phyloP scores from a whole-genome alignment of 2,888 invertebrate genomes.

The Octodonta nipae region DNA sequence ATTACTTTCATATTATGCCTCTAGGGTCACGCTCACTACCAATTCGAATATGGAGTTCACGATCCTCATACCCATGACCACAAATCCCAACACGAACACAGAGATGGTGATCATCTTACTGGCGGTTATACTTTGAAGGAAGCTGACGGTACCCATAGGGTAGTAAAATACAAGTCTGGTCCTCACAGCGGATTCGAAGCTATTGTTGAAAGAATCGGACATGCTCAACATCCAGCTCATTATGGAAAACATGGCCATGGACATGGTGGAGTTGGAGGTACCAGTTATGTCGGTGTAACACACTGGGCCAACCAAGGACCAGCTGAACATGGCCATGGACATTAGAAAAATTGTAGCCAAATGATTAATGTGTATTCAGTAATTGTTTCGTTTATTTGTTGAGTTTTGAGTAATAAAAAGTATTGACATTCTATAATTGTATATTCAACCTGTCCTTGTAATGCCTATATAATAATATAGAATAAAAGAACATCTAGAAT shows the following conservation, averaged over 20 bases:
- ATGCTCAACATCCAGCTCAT: conserved; percentile 21
- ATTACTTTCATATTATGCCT: too few species aligned
- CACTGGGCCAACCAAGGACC: conserved; percentile 17
- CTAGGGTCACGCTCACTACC: conserved; percentile 22
- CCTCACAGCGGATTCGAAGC: conserved; percentile 21
- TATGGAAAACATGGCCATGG: conserved; percentile 15
- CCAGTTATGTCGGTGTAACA: conserved; percentile 20
- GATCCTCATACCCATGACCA: conserved; percentile 33
- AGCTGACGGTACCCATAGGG: conserved; percentile 31
- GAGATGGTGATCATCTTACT: conserved; percentile 30
- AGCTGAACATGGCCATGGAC: conserved; percentile 3
- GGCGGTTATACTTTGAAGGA: conserved; percentile 30
- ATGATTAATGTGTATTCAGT: too few species aligned
- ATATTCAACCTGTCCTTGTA: too few species aligned
- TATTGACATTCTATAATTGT: too few species aligned
- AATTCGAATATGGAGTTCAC: conserved; percentile 32
- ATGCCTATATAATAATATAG: too few species aligned
- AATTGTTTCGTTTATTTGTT: too few species aligned
- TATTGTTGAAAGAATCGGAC: conserved; percentile 18
- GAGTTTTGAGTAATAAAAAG: too few species aligned
- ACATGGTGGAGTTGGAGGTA: conserved; percentile 14
- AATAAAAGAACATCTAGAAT: too few species aligned
- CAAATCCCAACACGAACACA: conserved; percentile 30
- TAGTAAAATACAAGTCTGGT: conserved; percentile 27
- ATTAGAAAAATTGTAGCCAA: too few species aligned